Base-by-base conservation (phyloP, 2,113 vertebrate genomes). In the Clinocottus analis region DNA sequence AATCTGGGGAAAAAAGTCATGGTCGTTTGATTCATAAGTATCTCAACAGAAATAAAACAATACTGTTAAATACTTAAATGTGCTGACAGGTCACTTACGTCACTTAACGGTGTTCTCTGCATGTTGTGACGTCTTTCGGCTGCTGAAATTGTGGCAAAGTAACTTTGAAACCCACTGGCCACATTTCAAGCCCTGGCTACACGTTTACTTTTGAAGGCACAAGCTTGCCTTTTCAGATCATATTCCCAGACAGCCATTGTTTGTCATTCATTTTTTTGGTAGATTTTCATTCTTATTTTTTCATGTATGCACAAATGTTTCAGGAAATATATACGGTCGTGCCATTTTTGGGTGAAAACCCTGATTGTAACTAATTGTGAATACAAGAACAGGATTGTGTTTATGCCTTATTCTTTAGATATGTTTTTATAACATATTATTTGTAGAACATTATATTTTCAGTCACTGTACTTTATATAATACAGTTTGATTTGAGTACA, bases 331-430 rank as follows among this genome's bases (percentile, higher is more conserved):
- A n/a, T n/a, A n/a, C n/a, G n/a, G n/a, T n/a, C 21, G 10, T 11
- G 1, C 4, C 0, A 53, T 11, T 11, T 4, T 23, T 23, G 8
- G 7, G 17, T 21, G 7, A 49, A 49, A 49, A 49, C 17, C 5
- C 47, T 49, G n/a, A 23, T n/a, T 53, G n/a, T 55, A 25, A 25
- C 14, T 23, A 27, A 33, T 27, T 51, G 29, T 29, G 23, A 72
- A 35, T 47, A 5, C 14, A 19, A 75, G 21, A 45, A 75, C 13
- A 7, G 43, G 7, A 29, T 21, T 63, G 31, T 60, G 12, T 23
- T 9, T 68, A 17, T n/a, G 12, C n/a, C 45, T 19, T 55, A 33
- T 70, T 63, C 45, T 63, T 53, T 27, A 62, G 33, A 39, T 68
- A 37, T 39, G 49, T 61, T 29, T 29, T 31, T 9, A 47, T 35